Base-by-base conservation (phyloP, 2,113 vertebrate genomes). In the Struthio camelus region DNA sequence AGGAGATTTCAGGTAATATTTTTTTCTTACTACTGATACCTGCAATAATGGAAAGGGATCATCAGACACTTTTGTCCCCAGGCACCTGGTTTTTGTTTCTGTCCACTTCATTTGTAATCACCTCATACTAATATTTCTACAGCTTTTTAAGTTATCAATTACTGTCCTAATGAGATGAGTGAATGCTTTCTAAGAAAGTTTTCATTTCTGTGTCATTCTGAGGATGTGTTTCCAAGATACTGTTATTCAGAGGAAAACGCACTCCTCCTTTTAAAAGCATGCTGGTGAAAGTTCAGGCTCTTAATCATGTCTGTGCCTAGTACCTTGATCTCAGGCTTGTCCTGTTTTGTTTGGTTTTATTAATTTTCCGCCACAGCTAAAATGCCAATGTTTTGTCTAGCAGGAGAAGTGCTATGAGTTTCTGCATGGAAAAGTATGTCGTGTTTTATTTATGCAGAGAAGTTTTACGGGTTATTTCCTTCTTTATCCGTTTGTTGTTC, bases 341-440 rank as follows among this genome's bases (percentile, higher is more conserved):
- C 92, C 73, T 81, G 4, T 92, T 71, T 67, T 32, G 17, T 72
- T 89, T 77, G 11, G 17, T 85, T 82, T 46, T 48, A 75, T 96
- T 96, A 77, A 19, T 93, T 88, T 97, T 94, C 89, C n/a, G 40
- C 84, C 30, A 69, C 54, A 91, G 77, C 80, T 80, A 65, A 90
- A 96, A 64, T 4, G 14, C 58, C 42, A 15, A 11, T 89, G 62
- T 79, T 97, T 93, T 90, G 89, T 90, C 92, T 94, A 85, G 79
- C 93, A 82, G 48, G 61, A 85, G 89, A 83, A 89, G 85, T 92
- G 69, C 18, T 66, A 14, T 46, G 58, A 94, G 51, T 76, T 91
- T 90, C 90, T 97, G 62, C 46, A 59, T 94, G 69, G 75, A 86
- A 85, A 96, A 85, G 14, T 73, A 86, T 92, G 84, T 90, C 76